phyloP scores from a whole-genome alignment of 2,888 invertebrate genomes.

The Quadroppia sp. region DNA sequence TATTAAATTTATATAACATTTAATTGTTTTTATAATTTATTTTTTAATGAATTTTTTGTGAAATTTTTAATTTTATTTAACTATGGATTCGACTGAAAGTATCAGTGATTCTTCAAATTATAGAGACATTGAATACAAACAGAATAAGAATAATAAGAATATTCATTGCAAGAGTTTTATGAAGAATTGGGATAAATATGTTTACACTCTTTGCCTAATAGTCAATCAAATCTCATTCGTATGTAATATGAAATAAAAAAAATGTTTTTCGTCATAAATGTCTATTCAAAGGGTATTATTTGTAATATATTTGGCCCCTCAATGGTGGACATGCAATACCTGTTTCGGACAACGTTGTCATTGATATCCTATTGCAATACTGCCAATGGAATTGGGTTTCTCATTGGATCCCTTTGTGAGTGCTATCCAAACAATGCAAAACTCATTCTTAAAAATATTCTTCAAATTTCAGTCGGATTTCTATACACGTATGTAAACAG shows the following conservation, averaged over 20 bases:
- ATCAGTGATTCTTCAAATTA: no score
- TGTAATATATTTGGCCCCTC: neutral
- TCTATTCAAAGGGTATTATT: neutral
- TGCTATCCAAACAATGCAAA: neutral
- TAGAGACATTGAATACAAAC: no score
- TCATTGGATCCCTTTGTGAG: neutral
- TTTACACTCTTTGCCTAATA: neutral
- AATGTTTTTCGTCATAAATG: no score
- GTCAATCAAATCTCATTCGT: neutral
- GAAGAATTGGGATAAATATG: conserved; percentile 24
- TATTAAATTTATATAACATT: no score
- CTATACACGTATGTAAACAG: conserved; percentile 25
- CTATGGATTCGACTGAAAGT: no score
- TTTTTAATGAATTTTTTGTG: no score
- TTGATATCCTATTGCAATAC: neutral
- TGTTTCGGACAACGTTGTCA: neutral
- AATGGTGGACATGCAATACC: neutral
- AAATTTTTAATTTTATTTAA: no score
- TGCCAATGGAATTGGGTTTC: neutral
- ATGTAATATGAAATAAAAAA: neutral
- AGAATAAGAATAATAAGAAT: no score
- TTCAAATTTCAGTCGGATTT: neutral
- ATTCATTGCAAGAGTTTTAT: no score
- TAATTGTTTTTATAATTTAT: no score
- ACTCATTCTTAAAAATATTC: neutral